Conservation (phyloP, 1,140 invertebrate genomes). For the Phocides pigmalion region DNA sequence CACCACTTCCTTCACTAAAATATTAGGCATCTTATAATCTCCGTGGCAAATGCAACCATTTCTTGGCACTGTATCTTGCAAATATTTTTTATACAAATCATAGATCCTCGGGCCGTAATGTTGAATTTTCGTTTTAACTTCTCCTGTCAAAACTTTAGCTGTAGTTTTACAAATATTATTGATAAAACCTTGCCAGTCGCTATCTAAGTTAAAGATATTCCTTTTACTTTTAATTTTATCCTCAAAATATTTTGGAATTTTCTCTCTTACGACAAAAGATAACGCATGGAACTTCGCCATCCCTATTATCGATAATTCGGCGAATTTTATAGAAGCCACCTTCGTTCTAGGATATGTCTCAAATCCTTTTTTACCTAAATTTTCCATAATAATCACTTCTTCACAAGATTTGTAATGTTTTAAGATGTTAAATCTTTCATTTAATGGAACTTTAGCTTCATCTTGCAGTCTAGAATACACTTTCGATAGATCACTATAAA, state of each 20-base stretch:
- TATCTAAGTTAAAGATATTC: slow-evolving; percentile 9
- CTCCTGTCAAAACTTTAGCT: slow-evolving; percentile 21
- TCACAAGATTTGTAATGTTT: slow-evolving; percentile 41
- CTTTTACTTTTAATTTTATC: slow-evolving; percentile 12
- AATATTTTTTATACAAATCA: slow-evolving; percentile 25
- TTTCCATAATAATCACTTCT: slow-evolving; percentile 49
- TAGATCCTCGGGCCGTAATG: slow-evolving; percentile 18
- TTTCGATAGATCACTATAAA: slow-evolving; percentile 45
- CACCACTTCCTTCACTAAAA: slow-evolving; percentile 48
- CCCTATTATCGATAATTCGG: slow-evolving; percentile 34
- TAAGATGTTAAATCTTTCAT: slow-evolving; percentile 43
- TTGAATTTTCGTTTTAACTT: slow-evolving; percentile 27
- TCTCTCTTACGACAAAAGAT: slow-evolving; percentile 30
- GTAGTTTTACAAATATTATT: slow-evolving; percentile 1
- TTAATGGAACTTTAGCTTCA: slow-evolving; percentile 42
- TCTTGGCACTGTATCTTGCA: neutral
- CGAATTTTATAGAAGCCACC: slow-evolving; percentile 40
- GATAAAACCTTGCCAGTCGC: slow-evolving; percentile 17
- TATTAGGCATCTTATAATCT: slow-evolving; percentile 51
- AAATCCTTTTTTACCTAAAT: slow-evolving; percentile 48
- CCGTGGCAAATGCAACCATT: slow-evolving; percentile 45
- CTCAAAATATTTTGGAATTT: slow-evolving; percentile 23
- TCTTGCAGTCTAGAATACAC: slow-evolving; percentile 49
- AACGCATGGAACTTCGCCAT: slow-evolving; percentile 35
- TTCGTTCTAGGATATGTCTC: slow-evolving; percentile 44